These are phyloP conservation scores for Hyposoter didymator DNA, from an alignment of 2,888 invertebrate species.

Conservation along the genomic window DNA sequence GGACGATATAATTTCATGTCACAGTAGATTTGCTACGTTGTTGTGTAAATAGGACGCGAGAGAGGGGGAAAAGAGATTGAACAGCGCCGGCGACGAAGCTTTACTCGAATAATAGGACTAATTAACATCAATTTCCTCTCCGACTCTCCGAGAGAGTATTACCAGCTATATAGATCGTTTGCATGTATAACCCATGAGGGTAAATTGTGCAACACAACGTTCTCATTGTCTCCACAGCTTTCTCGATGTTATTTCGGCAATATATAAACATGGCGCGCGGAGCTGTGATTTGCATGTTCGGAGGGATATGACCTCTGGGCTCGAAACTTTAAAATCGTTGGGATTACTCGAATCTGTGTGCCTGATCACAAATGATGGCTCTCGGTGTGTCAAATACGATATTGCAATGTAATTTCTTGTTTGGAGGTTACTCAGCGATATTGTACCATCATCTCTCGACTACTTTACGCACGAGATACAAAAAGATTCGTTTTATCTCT, in stretches of 20 bases:
- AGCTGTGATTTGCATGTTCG: slow-evolving; percentile 21
- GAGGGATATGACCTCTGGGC: neutral
- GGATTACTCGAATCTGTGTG: slow-evolving; percentile 11
- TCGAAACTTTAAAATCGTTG: slow-evolving; percentile 3
- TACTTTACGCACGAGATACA: neutral
- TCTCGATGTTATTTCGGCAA: slow-evolving; percentile 38
- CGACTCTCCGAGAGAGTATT: slow-evolving; percentile 58
- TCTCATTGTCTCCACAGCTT: slow-evolving; percentile 15
- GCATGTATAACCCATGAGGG: slow-evolving; percentile 50
- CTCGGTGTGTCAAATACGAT: neutral
- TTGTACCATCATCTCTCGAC: neutral
- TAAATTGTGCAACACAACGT: slow-evolving; percentile 20
- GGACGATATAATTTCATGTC: slow-evolving; percentile 30
- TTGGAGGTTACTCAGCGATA: neutral
- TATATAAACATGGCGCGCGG: slow-evolving; percentile 14
- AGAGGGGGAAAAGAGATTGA: slow-evolving; percentile 52
- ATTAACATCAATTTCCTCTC: slow-evolving; percentile 77
- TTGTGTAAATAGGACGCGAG: slow-evolving; percentile 39
- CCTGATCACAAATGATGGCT: neutral
- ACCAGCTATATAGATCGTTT: slow-evolving; percentile 37
- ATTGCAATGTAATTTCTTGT: neutral
- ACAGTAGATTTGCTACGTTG: slow-evolving; percentile 31
- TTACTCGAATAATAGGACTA: slow-evolving; percentile 74
- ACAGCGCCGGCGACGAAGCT: slow-evolving; percentile 65
- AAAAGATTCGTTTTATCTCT: neutral